phyloP scores from a whole-genome alignment of 2,888 invertebrate species.

The Allacma fusca region DNA sequence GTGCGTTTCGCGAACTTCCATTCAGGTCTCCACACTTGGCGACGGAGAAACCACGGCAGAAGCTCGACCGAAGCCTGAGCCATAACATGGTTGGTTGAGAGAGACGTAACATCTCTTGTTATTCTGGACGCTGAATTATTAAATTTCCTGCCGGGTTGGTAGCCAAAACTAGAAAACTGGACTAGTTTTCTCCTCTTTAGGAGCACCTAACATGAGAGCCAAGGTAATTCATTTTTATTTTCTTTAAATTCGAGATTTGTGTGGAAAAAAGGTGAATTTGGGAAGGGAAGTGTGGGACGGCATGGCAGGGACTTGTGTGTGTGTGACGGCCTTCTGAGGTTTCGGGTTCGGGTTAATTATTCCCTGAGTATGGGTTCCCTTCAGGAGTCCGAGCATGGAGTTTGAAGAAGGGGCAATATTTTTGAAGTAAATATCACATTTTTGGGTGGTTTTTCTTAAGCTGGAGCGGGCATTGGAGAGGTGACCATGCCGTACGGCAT shows the following conservation, averaged over 20 bases:
- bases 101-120: neutral
- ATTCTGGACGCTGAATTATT: neutral
- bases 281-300: neutral
- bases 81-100: slow-evolving; percentile 24
- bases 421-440: too few species aligned
- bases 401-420: too few species aligned
- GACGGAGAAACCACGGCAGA: slow-evolving; percentile 27
- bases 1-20: neutral
- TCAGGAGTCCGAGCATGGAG: too few species aligned
- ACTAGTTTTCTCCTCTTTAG: slow-evolving; percentile 29
- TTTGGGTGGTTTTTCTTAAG: too few species aligned
- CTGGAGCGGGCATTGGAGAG: neutral
- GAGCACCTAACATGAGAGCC: slow-evolving; percentile 43
- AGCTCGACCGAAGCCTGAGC: neutral
- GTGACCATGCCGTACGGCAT: neutral
- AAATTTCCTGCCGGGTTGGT: neutral
- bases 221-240: slow-evolving; percentile 41
- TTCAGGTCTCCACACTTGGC: neutral
- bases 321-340: too few species aligned
- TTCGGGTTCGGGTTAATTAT: too few species aligned
- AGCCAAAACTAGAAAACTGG: slow-evolving; percentile 25
- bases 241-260: too few species aligned
- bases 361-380: neutral
- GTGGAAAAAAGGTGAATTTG: too few species aligned
- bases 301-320: neutral